Conservation (phyloP, 2,888 invertebrate genomes). For the Eupithecia abbreviata region DNA sequence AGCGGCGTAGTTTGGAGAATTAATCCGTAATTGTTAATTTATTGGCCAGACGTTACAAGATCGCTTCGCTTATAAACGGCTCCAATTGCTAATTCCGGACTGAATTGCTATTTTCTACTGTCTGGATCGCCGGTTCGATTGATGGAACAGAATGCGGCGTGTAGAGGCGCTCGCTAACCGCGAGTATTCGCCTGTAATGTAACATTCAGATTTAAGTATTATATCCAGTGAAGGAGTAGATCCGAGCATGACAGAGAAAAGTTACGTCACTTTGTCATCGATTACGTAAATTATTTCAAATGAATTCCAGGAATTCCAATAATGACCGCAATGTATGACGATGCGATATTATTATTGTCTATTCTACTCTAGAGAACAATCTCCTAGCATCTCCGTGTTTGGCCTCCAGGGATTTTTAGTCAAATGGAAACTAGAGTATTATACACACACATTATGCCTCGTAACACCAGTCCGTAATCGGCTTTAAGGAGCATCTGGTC, state of each 20-base stretch:
- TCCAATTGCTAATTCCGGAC: constrained; percentile 38
- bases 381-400: no score
- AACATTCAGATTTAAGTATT: not conserved
- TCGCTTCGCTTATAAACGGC: constrained; percentile 24
- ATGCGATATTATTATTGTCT: no score
- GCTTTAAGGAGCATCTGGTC: not conserved
- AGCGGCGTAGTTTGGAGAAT: constrained; percentile 44
- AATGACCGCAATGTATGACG: no score
- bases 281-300: no score
- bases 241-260: not conserved
- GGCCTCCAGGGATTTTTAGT: no score
- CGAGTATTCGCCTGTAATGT: not conserved
- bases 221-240: not conserved
- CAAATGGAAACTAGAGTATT: no score
- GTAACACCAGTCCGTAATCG: no score
- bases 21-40: constrained; percentile 55
- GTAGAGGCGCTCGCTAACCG: not conserved
- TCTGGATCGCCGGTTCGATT: constrained; percentile 21
- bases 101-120: constrained; percentile 36
- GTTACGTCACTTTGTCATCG: no score
- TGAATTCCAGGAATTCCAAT: no score
- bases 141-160: constrained; percentile 6
- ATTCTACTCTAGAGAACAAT: no score
- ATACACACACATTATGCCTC: no score
- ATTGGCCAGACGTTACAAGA: constrained; percentile 42